These are phyloP conservation scores for Sapajus apella DNA, from an alignment of 2,113 vertebrate genomes.

Conservation along the genomic window DNA sequence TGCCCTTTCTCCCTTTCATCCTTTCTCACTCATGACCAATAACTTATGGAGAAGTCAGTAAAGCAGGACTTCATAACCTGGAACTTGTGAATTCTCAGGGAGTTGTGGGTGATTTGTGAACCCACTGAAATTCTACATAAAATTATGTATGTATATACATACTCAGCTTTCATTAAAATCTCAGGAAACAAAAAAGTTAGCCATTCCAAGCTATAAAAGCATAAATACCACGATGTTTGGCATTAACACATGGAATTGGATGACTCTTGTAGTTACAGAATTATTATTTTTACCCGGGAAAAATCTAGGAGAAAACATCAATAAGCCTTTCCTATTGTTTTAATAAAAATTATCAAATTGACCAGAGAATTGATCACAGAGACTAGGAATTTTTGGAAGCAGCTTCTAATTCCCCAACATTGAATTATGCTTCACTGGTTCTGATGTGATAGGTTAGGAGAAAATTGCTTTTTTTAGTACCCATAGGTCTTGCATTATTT, in stretches of 20 bases:
- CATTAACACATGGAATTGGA: not conserved
- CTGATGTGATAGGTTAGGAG: not conserved
- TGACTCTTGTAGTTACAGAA: slow-evolving; percentile 1
- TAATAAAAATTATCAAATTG: slow-evolving; percentile 24
- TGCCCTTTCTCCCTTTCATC: not conserved
- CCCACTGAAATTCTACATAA: not conserved
- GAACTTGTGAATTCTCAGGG: not conserved
- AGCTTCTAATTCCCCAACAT: not conserved
- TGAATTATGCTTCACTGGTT: not conserved
- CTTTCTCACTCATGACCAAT: not conserved
- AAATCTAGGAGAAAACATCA: not conserved
- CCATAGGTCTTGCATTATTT: not conserved
- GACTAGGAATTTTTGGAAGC: not conserved
- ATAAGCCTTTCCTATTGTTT: not conserved
- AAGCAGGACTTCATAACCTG: not conserved
- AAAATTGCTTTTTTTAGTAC: not conserved
- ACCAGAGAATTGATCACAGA: not conserved
- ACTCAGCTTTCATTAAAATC: not conserved
- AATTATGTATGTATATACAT: not conserved
- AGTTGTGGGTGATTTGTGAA: not conserved
- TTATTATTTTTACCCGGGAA: not conserved
- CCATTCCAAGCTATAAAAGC: not conserved
- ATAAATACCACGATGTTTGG: not conserved
- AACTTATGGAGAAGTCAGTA: not conserved
- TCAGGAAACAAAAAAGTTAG: not conserved